Base-by-base conservation (phyloP, 2,797 vertebrate species). In the Huso huso region DNA sequence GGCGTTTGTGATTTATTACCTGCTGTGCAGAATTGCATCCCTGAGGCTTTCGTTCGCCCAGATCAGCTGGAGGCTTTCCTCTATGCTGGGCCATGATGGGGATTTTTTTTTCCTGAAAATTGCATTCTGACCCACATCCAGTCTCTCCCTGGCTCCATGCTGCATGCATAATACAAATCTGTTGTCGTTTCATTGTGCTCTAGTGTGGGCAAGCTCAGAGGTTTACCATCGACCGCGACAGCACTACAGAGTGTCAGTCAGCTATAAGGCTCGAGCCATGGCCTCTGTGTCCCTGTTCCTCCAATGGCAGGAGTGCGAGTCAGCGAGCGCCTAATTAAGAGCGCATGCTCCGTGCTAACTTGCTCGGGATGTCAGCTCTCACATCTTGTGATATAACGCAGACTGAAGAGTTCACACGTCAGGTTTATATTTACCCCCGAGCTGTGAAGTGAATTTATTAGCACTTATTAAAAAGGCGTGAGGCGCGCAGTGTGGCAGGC, bases 391-490 rank as follows among this genome's bases (percentile, higher is more conserved):
- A 62, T 62, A 10, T 48, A 62, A 48, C 11, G 61, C 61, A 62
- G 18, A 62, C 61, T 62, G 61, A 62, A 62, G 48, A 6, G 12
- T 62, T 62, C 61, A 4, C 61, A 62, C 61, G 8, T 62, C 61
- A 37, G 8, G 61, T 62, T 18, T 62, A 62, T 62, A 62, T 62
- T 62, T 62, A 62, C 61, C 48, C 37, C 37, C 6, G 18, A 62
- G 9, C 61, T 62, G 61, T 62, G 61, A 62, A 62, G 61, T 37
- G 61, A 62, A 62, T 62, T 62, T 62, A 62, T 62, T 62, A 62
- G 61, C 13, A 62, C 61, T 62, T 48, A 37, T 62, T 62, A 62
- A 62, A 62, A 37, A 62, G 61, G 61, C 61, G 18, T 18, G 11
- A 37, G 6, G 59, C 4, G 13, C 48, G 10, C 10, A 48, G 61